These are phyloP conservation scores for Tapera naevia DNA, from an alignment of 2,797 vertebrate genomes.

Conservation along the genomic window DNA sequence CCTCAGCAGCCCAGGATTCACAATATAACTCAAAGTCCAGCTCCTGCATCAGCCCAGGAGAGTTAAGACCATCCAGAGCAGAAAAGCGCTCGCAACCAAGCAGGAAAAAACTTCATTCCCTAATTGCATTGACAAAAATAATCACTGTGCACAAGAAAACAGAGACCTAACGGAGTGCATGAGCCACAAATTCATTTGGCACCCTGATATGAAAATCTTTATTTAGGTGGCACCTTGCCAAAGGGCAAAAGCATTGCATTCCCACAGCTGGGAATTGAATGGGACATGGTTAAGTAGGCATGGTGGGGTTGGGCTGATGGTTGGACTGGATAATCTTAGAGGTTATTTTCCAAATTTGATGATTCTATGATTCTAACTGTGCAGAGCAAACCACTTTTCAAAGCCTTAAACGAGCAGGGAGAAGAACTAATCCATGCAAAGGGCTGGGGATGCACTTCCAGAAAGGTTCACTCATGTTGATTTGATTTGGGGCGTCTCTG, in stretches of 20 bases:
- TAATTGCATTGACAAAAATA: neutral
- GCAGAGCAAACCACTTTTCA: neutral
- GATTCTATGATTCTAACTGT: no score
- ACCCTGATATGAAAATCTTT: neutral
- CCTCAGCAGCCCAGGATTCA: neutral
- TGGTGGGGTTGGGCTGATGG: no score
- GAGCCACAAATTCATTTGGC: neutral
- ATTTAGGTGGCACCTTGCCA: neutral
- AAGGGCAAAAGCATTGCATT: neutral
- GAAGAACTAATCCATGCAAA: neutral
- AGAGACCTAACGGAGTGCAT: rapidly evolving
- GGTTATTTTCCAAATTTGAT: no score
- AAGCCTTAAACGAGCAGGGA: neutral
- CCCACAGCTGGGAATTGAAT: no score
- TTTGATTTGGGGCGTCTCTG: neutral
- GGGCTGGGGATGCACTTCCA: neutral
- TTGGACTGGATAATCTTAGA: no score
- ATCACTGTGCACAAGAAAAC: neutral
- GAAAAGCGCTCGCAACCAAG: neutral
- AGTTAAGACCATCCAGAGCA: neutral
- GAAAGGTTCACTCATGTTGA: neutral
- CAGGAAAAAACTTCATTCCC: neutral
- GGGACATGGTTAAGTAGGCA: no score
- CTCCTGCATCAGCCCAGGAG: neutral
- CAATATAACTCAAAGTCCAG: neutral